Percentiles rank a stretch among this genome's conserved stretches.
These are phyloP conservation scores for Propithecus perrieri DNA, from an alignment of 2,797 vertebrate species.

Conservation along the genomic window DNA sequence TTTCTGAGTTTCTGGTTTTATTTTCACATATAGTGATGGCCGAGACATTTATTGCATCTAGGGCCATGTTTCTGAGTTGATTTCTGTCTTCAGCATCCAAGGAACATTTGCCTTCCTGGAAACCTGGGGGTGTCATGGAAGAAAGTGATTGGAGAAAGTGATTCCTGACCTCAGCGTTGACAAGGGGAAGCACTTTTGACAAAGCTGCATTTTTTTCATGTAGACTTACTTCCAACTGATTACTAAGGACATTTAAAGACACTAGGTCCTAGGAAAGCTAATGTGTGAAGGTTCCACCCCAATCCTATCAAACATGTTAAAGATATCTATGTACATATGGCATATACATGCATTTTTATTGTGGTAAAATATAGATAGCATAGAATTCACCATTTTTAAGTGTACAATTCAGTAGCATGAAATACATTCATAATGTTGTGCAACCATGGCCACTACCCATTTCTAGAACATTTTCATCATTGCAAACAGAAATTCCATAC, in stretches of 20 bases:
- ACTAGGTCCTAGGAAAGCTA: neutral
- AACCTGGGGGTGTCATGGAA: neutral
- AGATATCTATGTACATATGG: neutral
- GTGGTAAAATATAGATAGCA: neutral
- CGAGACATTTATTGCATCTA: neutral
- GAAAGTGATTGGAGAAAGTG: neutral
- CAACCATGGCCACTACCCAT: neutral
- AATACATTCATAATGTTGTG: neutral
- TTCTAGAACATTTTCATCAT: neutral
- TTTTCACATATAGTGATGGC: neutral
- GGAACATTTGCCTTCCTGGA: neutral
- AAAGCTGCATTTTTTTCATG: neutral
- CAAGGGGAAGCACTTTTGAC: neutral
- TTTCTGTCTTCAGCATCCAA: conserved; percentile 23
- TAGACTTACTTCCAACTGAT: neutral
- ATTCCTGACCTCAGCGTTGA: neutral
- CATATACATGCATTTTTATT: neutral
- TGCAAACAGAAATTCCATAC: neutral
- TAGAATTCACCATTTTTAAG: neutral
- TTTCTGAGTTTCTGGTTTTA: neutral
- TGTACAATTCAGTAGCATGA: neutral
- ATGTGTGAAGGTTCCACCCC: neutral
- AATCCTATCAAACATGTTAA: neutral
- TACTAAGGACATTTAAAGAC: neutral
- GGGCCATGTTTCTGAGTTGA: neutral